A percentile compares a stretch with the other conserved stretches of the same genome.
Evolutionary conservation across 2,888 invertebrate species (phyloP).

Genomic region (Lochmaea crataegi): DNA sequence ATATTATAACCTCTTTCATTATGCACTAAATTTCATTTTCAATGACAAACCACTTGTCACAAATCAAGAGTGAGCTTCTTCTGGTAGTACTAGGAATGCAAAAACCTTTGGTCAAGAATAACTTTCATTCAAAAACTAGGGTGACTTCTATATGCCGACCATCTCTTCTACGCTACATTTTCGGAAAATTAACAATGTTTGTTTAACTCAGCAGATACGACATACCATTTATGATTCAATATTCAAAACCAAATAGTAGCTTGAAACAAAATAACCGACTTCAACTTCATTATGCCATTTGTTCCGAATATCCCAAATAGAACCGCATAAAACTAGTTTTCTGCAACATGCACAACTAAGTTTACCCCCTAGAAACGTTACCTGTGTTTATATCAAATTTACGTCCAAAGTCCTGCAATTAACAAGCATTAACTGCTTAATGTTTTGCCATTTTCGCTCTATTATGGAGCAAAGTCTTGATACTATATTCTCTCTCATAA

Average conservation of each 20-base stretch:
- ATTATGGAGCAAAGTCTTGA: conserved; percentile 39
- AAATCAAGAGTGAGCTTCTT: too few relatives aligned
- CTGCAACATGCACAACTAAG: conserved; percentile 20
- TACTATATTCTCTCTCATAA: conserved; percentile 42
- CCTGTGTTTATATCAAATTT: conserved; percentile 58
- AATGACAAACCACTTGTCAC: too few relatives aligned
- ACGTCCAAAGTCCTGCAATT: conserved; percentile 59
- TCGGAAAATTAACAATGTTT: too few relatives aligned
- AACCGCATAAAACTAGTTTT: conserved; percentile 17
- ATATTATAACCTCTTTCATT: too few relatives aligned
- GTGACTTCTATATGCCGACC: too few relatives aligned
- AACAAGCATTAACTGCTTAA: conserved; percentile 61
- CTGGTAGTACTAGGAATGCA: too few relatives aligned
- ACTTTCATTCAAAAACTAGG: too few relatives aligned
- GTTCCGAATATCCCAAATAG: conserved; percentile 14
- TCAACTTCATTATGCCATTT: conserved; percentile 5
- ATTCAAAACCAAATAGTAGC: background rate
- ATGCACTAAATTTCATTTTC: too few relatives aligned
- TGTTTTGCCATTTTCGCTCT: conserved; percentile 52
- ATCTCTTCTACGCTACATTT: too few relatives aligned
- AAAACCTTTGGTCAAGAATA: too few relatives aligned
- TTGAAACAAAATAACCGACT: background rate
- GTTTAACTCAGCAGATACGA: background rate
- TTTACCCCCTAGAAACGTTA: conserved; percentile 42
- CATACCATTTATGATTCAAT: background rate